These are phyloP conservation scores for Pristionchus arcanus DNA, from an alignment of 2,888 invertebrate genomes.

Conservation along the genomic window DNA sequence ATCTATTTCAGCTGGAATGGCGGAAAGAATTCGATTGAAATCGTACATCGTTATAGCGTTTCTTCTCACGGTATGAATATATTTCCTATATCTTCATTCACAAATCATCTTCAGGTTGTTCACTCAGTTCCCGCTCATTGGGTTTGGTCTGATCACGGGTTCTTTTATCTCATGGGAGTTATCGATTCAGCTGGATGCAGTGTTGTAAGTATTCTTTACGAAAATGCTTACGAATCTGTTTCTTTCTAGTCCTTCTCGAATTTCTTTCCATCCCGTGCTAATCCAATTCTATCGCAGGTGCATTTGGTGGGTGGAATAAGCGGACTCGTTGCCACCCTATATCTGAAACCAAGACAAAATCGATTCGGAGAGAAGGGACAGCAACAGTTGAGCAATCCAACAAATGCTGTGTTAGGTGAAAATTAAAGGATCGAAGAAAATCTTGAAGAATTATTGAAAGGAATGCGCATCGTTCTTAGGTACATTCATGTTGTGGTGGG, in stretches of 20 bases:
- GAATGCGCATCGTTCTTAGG: conserved; percentile 55
- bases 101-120: conserved; percentile 62
- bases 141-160: conserved; percentile 73
- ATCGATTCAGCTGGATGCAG: conserved; percentile 76
- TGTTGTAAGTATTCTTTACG: conserved; percentile 59
- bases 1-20: conserved; percentile 73
- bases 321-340: conserved; percentile 75
- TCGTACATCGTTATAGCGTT: conserved; percentile 73
- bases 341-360: conserved; percentile 70
- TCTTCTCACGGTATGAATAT: conserved; percentile 58
- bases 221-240: background rate
- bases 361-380: conserved; percentile 69
- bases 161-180: conserved; percentile 71
- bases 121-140: conserved; percentile 75
- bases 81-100: too few relatives aligned
- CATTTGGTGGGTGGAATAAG: conserved; percentile 75
- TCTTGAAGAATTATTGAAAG: background rate
- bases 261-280: background rate
- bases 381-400: conserved; percentile 73
- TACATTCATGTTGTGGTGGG: conserved; percentile 77
- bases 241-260: background rate
- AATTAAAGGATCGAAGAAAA: background rate
- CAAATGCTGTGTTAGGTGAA: conserved; percentile 70
- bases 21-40: conserved; percentile 74
- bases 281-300: conserved; percentile 58